Evolutionary conservation across 1,140 invertebrate genomes (phyloP).

Genomic region (Hypothenemus hampei): DNA sequence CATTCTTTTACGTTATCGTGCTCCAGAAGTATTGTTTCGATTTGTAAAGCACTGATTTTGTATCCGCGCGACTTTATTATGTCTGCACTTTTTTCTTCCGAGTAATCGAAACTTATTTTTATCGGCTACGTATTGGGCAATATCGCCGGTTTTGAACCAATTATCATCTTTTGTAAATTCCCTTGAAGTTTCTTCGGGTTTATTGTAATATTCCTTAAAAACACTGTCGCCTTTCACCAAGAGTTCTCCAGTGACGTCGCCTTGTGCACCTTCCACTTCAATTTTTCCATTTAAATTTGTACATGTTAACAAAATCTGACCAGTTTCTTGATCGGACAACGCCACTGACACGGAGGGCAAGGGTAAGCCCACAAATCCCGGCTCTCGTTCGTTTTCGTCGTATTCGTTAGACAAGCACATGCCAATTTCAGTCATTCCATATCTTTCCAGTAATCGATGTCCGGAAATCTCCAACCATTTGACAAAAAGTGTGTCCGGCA

Average conservation of each 20-base stretch:
- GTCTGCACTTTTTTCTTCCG: slow-evolving; percentile 78
- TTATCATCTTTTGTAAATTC: slow-evolving; percentile 73
- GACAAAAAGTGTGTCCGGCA: slow-evolving; percentile 70
- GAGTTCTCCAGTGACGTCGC: slow-evolving; percentile 58
- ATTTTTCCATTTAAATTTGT: slow-evolving; percentile 26
- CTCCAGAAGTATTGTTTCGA: slow-evolving; percentile 74
- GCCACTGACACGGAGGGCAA: slow-evolving; percentile 66
- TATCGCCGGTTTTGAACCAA: slow-evolving; percentile 81
- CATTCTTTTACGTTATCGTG: slow-evolving; percentile 73
- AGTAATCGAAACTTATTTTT: slow-evolving; percentile 72
- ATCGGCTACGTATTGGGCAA: slow-evolving; percentile 44
- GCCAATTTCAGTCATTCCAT: slow-evolving; percentile 91
- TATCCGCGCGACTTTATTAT: slow-evolving; percentile 89
- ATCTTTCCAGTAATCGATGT: slow-evolving; percentile 76
- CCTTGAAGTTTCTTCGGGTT: slow-evolving; percentile 62
- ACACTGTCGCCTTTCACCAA: slow-evolving; percentile 70
- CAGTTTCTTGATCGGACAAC: slow-evolving; percentile 44
- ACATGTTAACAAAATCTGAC: slow-evolving; percentile 26
- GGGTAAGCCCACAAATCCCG: slow-evolving; percentile 74
- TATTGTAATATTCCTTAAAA: slow-evolving; percentile 76
- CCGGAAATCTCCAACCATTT: slow-evolving; percentile 81
- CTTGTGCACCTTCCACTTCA: slow-evolving; percentile 12
- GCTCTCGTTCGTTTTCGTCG: slow-evolving; percentile 51
- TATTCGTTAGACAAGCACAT: slow-evolving; percentile 84
- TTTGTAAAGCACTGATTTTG: slow-evolving; percentile 77